phyloP scores from a whole-genome alignment of 2,888 invertebrate species.

The Drosophila greeni region DNA sequence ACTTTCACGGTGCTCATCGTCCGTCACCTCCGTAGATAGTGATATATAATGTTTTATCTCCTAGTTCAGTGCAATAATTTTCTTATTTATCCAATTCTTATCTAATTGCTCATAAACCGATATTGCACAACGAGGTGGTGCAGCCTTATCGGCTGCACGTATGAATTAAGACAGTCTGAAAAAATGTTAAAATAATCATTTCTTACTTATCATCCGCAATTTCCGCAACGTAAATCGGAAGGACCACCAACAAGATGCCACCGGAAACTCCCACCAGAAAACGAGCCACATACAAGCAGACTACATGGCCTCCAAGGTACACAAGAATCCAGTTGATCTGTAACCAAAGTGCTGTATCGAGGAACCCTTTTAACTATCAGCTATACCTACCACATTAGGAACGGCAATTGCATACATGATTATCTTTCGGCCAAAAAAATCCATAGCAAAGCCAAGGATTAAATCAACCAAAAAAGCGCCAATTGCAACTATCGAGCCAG shows the following conservation, averaged over 20 bases:
- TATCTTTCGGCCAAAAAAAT: conserved; percentile 64
- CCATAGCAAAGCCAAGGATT: conserved; percentile 60
- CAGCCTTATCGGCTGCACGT: neutral
- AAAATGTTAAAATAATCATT: too few relatives aligned
- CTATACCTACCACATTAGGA: conserved; percentile 63
- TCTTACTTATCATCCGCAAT: conserved; percentile 14
- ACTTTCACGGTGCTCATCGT: neutral
- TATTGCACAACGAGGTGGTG: neutral
- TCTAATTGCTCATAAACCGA: neutral
- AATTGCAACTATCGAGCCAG: conserved; percentile 63
- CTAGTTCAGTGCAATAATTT: neutral
- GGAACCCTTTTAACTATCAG: neutral
- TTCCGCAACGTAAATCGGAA: conserved; percentile 17
- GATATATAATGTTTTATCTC: neutral
- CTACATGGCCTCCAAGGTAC: neutral
- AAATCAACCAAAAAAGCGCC: conserved; percentile 65
- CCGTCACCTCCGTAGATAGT: neutral
- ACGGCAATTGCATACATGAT: conserved; percentile 62
- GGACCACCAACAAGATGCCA: conserved; percentile 1
- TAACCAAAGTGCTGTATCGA: neutral
- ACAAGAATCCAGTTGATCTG: conserved; percentile 19
- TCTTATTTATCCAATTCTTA: neutral
- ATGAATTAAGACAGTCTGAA: neutral
- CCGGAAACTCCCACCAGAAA: conserved; percentile 4
- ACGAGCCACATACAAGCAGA: conserved; percentile 1